Percentiles rank a stretch among this genome's conserved stretches.
Evolutionary conservation across 2,113 vertebrate genomes (phyloP).

Genomic region (Colaptes auratus): DNA sequence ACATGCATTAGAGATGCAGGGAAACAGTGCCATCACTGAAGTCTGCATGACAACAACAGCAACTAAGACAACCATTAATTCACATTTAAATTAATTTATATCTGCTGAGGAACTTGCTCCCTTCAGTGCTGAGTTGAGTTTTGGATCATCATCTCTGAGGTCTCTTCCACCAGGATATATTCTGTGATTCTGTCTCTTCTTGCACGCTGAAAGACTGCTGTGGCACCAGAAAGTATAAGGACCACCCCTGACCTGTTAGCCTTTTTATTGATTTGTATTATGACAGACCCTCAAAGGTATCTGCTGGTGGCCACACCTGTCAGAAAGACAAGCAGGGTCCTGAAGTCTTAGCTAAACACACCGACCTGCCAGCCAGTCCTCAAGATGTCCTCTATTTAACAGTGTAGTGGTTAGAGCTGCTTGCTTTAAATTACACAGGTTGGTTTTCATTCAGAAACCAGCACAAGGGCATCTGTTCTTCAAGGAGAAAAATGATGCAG

Average conservation of each 20-base stretch:
- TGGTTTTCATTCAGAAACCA: background rate
- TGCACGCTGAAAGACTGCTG: background rate
- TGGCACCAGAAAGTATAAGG: background rate
- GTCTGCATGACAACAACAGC: background rate
- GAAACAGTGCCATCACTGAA: constrained; percentile 15
- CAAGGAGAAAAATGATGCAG: constrained; percentile 33
- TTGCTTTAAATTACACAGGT: constrained; percentile 9
- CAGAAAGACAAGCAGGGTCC: background rate
- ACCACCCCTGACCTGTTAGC: background rate
- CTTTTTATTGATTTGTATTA: background rate
- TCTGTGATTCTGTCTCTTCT: background rate
- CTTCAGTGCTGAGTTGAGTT: too few relatives aligned
- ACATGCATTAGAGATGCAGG: background rate
- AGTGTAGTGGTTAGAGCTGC: background rate
- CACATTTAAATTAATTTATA: background rate
- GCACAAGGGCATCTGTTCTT: background rate
- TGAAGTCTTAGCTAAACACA: background rate
- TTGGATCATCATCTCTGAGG: too few relatives aligned
- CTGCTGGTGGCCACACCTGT: background rate
- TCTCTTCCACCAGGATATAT: too few relatives aligned
- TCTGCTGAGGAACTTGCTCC: background rate
- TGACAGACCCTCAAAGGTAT: background rate
- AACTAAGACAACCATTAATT: background rate
- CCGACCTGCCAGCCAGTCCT: background rate
- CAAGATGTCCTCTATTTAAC: background rate